These are phyloP conservation scores for Pseudococcus longispinus DNA, from an alignment of 2,888 invertebrate species.

Conservation along the genomic window DNA sequence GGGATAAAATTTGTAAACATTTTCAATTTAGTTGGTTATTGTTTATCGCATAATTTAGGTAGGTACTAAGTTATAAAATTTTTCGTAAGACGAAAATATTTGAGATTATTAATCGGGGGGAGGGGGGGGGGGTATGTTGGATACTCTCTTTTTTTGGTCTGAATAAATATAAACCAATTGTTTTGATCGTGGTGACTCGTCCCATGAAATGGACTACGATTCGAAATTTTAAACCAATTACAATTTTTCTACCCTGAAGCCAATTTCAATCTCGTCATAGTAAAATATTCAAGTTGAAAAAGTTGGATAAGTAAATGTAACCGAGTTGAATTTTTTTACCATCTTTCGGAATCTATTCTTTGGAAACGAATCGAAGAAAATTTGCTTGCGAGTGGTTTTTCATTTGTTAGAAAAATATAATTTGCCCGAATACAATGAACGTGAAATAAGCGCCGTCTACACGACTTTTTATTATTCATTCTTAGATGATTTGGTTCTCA, in stretches of 20 bases:
- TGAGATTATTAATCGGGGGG: no score
- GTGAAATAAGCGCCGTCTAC: not conserved
- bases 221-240: not conserved
- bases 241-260: not conserved
- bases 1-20: no score
- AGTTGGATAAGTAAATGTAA: not conserved
- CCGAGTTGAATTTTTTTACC: not conserved
- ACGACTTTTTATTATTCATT: conserved; percentile 11
- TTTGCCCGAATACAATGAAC: not conserved
- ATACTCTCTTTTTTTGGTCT: no score
- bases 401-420: conserved; percentile 7
- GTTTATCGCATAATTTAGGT: no score
- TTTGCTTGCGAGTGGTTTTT: not conserved
- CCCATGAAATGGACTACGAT: no score
- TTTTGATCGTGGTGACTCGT: no score
- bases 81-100: no score
- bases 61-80: no score
- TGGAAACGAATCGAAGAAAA: not conserved
- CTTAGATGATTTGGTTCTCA: not conserved
- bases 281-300: not conserved
- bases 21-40: no score
- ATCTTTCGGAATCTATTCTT: not conserved
- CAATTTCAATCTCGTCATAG: not conserved
- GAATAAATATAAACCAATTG: no score
- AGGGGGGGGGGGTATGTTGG: no score